Evolutionary conservation across 1,140 invertebrate genomes (phyloP), one percentile per base, ranked within the genome.

Genomic region (Drosophila murphyi): DNA sequence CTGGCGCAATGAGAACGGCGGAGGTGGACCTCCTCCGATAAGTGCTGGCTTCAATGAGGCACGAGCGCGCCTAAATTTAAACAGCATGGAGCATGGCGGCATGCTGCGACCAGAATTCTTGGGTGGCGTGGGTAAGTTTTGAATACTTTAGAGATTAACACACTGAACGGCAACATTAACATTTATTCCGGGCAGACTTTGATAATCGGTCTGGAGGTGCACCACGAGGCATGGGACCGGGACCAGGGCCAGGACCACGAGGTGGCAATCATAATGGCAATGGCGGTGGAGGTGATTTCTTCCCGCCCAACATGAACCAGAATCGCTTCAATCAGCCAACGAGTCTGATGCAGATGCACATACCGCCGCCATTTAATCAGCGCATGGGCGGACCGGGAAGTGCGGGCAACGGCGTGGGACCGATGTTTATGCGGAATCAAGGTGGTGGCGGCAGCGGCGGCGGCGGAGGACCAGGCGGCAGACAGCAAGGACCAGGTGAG

Each of bases 281-380:
- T 28, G 85, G 85, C 7, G 81, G 72, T 29, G 76, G 76, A 2
- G 74, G 72, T n/a, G 90, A 82, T 48, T 90, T 90, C 47, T 92
- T 82, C 60, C 76, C 70, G 52, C 62, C 72, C 20, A 92, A 92
- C 31, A 90, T 92, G 88, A 89, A 85, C 34, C 88, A 87, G 52
- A 92, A 85, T 69, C 85, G 91, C 5, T 92, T 92, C 31, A 92
- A 91, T 71, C 91, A 92, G 55, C 91, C 91, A 28, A 92, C 85
- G 20, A 92, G 91, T 60, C 52, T 92, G 41, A 91, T 92, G 90
- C 91, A 92, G 51, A 92, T 92, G 91, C 91, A 88, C 29, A 92
- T 92, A 57, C 91, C 85, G 3, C 91, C 91, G n/a, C 91, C 91
- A 6, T 92, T 92, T 34, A 92, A 92, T 74, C 88, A 89, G 50